Evolutionary conservation across 1,140 invertebrate genomes (phyloP).

Genomic region (Ceratina calcarata): DNA sequence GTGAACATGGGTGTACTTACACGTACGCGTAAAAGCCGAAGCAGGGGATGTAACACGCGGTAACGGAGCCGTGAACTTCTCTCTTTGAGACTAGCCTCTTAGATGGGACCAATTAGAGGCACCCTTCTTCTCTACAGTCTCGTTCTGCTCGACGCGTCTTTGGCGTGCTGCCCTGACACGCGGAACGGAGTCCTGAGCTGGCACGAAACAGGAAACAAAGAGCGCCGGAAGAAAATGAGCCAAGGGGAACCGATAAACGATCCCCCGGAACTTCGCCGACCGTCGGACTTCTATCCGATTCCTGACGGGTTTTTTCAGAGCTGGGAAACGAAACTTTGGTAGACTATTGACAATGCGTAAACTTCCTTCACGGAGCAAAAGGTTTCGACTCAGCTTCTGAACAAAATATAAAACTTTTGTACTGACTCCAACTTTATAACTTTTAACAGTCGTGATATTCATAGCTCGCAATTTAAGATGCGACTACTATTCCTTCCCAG

Average conservation of each 20-base stretch:
- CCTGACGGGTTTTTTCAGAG: neutral
- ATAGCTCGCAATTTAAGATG: no score
- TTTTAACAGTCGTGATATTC: no score
- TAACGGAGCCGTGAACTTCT: slow-evolving; percentile 32
- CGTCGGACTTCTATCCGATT: neutral
- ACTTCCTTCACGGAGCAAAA: neutral
- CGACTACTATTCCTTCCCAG: no score
- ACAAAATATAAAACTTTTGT: no score
- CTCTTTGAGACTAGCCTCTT: slow-evolving; percentile 59
- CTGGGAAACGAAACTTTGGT: neutral
- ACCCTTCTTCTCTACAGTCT: slow-evolving; percentile 18
- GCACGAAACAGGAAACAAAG: slow-evolving; percentile 37
- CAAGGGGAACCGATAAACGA: slow-evolving; percentile 25
- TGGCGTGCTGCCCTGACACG: slow-evolving; percentile 30
- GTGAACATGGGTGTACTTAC: no score
- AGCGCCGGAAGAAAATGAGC: slow-evolving; percentile 30
- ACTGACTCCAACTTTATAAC: no score
- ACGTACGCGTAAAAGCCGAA: neutral
- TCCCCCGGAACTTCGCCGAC: slow-evolving; percentile 14
- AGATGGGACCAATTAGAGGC: slow-evolving; percentile 69
- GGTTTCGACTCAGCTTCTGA: neutral
- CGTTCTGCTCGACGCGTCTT: slow-evolving; percentile 16
- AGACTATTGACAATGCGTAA: neutral
- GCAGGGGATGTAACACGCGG: neutral
- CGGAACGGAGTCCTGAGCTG: neutral